phyloP scores from a whole-genome alignment of 2,888 invertebrate species.

The Strigamia maritima region DNA sequence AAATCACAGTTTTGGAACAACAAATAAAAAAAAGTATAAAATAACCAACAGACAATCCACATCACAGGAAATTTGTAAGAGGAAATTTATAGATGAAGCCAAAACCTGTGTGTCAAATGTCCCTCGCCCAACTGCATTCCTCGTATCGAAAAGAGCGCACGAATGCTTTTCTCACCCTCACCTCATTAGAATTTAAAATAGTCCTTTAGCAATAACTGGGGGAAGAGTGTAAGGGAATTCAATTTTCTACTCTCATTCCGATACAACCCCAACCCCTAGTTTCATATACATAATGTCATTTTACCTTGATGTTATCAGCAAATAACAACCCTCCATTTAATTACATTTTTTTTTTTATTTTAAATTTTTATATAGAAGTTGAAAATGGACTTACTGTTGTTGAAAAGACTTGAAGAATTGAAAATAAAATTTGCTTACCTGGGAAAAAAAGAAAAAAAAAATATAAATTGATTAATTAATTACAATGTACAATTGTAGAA shows the following conservation, averaged over 20 bases:
- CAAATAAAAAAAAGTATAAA: neutral
- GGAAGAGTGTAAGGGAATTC: slow-evolving; percentile 19
- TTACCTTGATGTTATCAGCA: neutral
- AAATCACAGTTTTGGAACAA: neutral
- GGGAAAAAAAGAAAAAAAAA: neutral
- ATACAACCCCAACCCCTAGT: neutral
- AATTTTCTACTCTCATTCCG: neutral
- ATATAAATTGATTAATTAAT: neutral
- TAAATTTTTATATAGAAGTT: neutral
- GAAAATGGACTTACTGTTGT: neutral
- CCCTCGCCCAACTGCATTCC: neutral
- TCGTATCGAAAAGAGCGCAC: neutral
- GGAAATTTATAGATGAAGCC: neutral
- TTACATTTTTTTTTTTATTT: neutral
- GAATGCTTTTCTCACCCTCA: neutral
- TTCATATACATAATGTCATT: slow-evolving; percentile 1
- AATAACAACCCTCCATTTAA: neutral
- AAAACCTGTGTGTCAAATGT: slow-evolving; percentile 13
- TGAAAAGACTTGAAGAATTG: neutral
- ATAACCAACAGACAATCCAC: neutral
- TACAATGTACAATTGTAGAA: too few relatives aligned
- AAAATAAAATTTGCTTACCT: neutral
- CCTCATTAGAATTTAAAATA: slow-evolving; percentile 19
- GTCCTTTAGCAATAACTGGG: neutral
- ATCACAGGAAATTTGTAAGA: neutral